Conservation (phyloP, 1,140 invertebrate species). For the Sycophaga agraensis region DNA sequence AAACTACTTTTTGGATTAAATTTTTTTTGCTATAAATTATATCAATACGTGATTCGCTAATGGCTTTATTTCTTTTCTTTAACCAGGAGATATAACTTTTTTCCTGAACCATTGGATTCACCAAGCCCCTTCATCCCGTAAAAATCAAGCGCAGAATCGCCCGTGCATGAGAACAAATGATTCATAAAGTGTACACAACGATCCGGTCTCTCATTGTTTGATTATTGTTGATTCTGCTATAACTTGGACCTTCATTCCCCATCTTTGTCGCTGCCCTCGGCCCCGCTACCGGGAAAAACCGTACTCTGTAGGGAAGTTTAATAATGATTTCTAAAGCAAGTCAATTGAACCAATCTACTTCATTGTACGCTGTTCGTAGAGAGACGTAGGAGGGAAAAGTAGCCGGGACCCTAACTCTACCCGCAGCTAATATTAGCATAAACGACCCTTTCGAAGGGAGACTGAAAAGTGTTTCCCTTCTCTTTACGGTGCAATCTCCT, state of each 20-base stretch:
- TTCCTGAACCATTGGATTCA: too few species aligned
- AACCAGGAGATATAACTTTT: too few species aligned
- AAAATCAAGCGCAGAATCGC: too few species aligned
- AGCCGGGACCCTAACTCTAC: neutral
- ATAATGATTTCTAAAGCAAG: conserved; percentile 17
- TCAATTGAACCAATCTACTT: conserved; percentile 12
- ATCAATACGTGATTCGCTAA: too few species aligned
- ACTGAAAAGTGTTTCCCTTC: conserved; percentile 1
- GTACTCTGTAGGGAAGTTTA: neutral
- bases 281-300: neutral
- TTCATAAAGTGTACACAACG: neutral
- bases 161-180: neutral
- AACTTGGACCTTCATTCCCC: neutral
- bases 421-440: conserved; percentile 23
- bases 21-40: too few species aligned
- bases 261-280: neutral
- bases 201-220: neutral
- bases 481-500: too few species aligned
- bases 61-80: too few species aligned
- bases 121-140: too few species aligned
- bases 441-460: conserved; percentile 6
- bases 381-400: neutral
- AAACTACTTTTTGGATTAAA: too few species aligned
- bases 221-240: neutral
- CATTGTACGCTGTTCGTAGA: neutral